These are phyloP conservation scores for Eristalis arbustorum DNA, from an alignment of 2,888 invertebrate species.

Conservation along the genomic window DNA sequence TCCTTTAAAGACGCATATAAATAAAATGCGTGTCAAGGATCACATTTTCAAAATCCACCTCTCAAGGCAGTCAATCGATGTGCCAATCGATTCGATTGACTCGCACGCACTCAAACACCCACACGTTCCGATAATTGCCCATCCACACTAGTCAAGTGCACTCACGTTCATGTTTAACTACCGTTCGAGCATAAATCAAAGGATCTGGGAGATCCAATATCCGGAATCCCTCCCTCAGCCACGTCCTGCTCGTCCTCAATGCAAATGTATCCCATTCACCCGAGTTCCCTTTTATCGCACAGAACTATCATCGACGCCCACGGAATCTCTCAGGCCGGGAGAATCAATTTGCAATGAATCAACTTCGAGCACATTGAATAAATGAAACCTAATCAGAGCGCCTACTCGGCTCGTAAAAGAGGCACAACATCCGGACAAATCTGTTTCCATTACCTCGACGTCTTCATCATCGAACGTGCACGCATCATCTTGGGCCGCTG, in stretches of 20 bases:
- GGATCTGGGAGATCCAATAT: not conserved
- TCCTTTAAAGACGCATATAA: too few relatives aligned
- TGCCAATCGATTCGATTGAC: too few relatives aligned
- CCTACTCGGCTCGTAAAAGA: not conserved
- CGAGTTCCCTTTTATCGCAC: not conserved
- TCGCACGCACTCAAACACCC: not conserved
- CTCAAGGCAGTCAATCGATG: too few relatives aligned
- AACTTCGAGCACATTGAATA: not conserved
- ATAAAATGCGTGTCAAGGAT: too few relatives aligned
- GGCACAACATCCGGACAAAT: not conserved
- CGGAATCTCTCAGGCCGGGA: not conserved
- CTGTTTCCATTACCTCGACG: not conserved
- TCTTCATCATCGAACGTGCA: not conserved
- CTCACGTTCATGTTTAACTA: not conserved
- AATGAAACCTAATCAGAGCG: not conserved
- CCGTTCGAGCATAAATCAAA: not conserved
- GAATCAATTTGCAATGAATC: not conserved
- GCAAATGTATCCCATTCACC: not conserved
- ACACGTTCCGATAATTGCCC: not conserved
- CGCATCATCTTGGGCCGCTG: not conserved
- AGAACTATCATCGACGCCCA: not conserved
- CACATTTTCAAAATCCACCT: too few relatives aligned
- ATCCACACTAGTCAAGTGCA: not conserved
- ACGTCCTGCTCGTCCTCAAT: not conserved
- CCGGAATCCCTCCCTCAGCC: not conserved